Evolutionary conservation across 2,888 invertebrate genomes (phyloP).

Genomic region (Uropetala carovei): DNA sequence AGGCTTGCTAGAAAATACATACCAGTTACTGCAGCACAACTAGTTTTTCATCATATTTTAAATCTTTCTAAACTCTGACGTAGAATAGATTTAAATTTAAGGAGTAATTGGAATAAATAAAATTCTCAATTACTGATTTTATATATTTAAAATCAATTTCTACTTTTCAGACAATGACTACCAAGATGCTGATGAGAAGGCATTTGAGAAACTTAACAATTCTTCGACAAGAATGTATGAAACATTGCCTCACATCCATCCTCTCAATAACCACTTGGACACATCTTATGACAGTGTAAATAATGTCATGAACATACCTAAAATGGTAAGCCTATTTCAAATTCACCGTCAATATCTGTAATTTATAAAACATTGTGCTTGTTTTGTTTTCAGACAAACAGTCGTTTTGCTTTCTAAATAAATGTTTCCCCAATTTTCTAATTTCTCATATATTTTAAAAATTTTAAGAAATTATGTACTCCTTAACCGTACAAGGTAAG

Average conservation of each 20-base stretch:
- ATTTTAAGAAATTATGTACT: no score
- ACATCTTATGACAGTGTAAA: slow-evolving; percentile 67
- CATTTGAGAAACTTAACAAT: slow-evolving; percentile 77
- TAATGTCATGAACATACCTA: slow-evolving; percentile 68
- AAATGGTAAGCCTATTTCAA: slow-evolving; percentile 66
- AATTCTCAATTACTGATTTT: not conserved
- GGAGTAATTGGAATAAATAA: not conserved
- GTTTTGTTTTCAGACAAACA: no score
- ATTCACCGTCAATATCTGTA: not conserved
- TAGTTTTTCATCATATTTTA: no score
- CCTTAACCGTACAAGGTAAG: no score
- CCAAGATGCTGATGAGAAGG: slow-evolving; percentile 77
- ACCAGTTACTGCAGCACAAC: no score
- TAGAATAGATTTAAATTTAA: not conserved
- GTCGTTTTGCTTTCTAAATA: no score
- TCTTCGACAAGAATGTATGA: slow-evolving; percentile 74
- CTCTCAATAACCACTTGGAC: slow-evolving; percentile 65
- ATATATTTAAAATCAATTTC: not conserved
- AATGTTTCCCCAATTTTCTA: no score
- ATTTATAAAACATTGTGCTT: no score
- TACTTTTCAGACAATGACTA: slow-evolving; percentile 74
- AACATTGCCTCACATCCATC: slow-evolving; percentile 65
- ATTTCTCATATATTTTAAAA: no score
- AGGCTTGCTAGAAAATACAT: no score
- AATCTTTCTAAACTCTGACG: no score